Percentiles rank a stretch among this genome's conserved stretches.
These are phyloP conservation scores for Trichechus manatus DNA, from an alignment of 2,113 vertebrate species.

Conservation along the genomic window DNA sequence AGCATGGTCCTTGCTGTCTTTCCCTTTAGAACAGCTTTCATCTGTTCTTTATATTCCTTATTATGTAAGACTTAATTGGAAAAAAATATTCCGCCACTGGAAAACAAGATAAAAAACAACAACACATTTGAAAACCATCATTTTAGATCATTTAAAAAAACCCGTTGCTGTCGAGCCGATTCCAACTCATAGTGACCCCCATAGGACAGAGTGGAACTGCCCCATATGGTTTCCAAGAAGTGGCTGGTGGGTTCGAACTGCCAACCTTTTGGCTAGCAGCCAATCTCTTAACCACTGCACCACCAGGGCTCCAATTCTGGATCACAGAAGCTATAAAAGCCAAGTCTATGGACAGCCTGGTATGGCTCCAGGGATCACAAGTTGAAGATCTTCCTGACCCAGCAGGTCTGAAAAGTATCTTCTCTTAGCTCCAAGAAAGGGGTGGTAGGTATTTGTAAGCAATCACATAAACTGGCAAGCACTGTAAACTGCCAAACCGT, in stretches of 20 bases:
- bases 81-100: neutral
- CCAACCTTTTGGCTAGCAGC: too few species aligned
- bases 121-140: neutral
- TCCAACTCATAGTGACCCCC: too few species aligned
- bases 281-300: too few species aligned
- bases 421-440: neutral
- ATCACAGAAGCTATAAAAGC: neutral
- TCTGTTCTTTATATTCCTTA: neutral
- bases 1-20: neutral
- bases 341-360: neutral
- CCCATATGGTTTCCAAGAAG: too few species aligned
- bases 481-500: neutral
- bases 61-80: neutral
- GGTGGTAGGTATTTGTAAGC: neutral
- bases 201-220: too few species aligned
- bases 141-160: neutral
- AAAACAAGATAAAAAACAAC: constrained; percentile 24
- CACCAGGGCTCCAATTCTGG: too few species aligned
- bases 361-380: neutral
- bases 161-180: too few species aligned
- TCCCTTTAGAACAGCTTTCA: constrained; percentile 34
- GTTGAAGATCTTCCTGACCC: neutral
- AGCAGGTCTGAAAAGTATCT: neutral
- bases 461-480: neutral
- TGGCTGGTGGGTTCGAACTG: too few species aligned